A percentile compares a stretch with the other conserved stretches of the same genome.
phyloP scores from a whole-genome alignment of 2,797 vertebrate species.

The Bradypodion ventrale region DNA sequence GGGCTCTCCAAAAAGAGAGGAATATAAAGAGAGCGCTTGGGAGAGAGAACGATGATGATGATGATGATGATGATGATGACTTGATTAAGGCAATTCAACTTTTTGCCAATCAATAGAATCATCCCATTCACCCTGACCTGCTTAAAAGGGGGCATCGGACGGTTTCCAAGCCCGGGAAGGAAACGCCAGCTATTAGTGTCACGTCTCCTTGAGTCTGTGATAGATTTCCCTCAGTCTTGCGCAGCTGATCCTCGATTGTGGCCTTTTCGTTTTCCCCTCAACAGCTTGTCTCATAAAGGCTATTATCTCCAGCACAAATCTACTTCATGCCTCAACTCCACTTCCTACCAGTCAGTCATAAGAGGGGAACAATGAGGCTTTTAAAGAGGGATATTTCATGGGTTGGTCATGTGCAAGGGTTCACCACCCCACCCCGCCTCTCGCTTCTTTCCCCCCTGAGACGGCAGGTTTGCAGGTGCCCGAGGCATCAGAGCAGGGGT shows the following conservation, averaged over 20 bases:
- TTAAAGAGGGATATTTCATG: constrained; percentile 63
- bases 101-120: constrained; percentile 36
- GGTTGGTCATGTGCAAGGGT: constrained; percentile 15
- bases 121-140: neutral
- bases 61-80: no score
- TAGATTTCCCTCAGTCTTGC: constrained; percentile 44
- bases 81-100: constrained; percentile 12
- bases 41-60: no score
- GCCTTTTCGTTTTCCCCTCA: constrained; percentile 72
- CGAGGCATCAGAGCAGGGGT: constrained; percentile 1
- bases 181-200: constrained; percentile 59
- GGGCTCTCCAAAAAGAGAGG: neutral
- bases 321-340: constrained; percentile 69
- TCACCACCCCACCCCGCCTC: no score
- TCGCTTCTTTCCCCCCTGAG: neutral
- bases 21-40: neutral
- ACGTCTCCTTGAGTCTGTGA: constrained; percentile 61
- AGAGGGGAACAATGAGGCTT: constrained; percentile 52
- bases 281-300: constrained; percentile 72
- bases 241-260: constrained; percentile 58
- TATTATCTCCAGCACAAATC: constrained; percentile 72
- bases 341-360: constrained; percentile 53
- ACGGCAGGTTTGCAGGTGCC: constrained; percentile 27
- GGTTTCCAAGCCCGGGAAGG: constrained; percentile 49
- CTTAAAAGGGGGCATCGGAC: constrained; percentile 25